Base-by-base conservation (phyloP, 2,888 invertebrate genomes). In the Cerceris ruficornis region DNA sequence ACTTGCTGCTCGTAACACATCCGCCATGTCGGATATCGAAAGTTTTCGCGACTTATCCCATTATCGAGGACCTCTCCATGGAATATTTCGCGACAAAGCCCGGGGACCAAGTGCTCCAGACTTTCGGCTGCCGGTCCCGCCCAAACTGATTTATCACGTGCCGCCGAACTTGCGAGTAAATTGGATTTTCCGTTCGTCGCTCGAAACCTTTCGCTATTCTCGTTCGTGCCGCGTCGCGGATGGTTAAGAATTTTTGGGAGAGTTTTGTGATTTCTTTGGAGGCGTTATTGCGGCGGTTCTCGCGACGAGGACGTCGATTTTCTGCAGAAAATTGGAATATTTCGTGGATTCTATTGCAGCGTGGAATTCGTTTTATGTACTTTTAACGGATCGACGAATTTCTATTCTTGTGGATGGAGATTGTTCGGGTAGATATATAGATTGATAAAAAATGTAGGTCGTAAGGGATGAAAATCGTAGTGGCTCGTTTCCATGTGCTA, bases 41-140 rank as follows among this genome's bases (percentile, higher is more conserved):
- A 82, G 75, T 86, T 86, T 83, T 73, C 83, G 66, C 79, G 84
- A 83, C 87, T 86, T 86, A 86, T 87, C 84, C 83, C 82, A 86
- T 87, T 87, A 87, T 82, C 83, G 80, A 66, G 55, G 28, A 28
- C 46, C 55, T 28, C 58, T 50, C 57, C 7, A 2, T 17, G 4
- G 62, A 65, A 46, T 55, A 52, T 43, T 57, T 49, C 61, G 55
- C 50, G 62, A 58, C 43, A 62, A 58, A 15, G 13, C 28, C 55
- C 17, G 6, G 9, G 17, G 14, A 11, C n/a, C 13, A 43, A 28
- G 28, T 28, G 28, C 28, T 28, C 4, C 28, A 28, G 54, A 60
- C 60, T 54, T 60, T 54, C 54, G 52, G 52, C 41, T 50, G 28
- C 59, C 17, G 60, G 49, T 49, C 73, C 59, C n/a, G 58, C 65